phyloP scores from a whole-genome alignment of 2,797 vertebrate species.

The Antennarius maculatus region DNA sequence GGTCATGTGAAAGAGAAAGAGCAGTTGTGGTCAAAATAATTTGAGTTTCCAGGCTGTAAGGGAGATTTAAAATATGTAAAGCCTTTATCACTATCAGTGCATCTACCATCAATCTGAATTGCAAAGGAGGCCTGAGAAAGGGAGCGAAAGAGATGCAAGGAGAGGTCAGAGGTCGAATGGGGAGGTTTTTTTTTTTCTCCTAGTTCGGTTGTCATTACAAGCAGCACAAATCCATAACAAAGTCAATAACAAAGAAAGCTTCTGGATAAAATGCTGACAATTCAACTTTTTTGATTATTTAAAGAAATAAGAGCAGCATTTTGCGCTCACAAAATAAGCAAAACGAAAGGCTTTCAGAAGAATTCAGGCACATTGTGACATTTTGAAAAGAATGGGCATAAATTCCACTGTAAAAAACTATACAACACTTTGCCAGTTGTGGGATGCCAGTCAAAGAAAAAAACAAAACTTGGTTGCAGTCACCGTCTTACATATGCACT shows the following conservation, averaged over 20 bases:
- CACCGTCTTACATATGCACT: constrained; percentile 29
- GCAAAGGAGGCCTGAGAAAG: constrained; percentile 52
- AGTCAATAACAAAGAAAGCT: constrained; percentile 25
- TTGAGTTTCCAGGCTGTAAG: constrained; percentile 47
- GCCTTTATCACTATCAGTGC: constrained; percentile 21
- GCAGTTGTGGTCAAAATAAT: constrained; percentile 49
- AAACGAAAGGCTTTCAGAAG: constrained; percentile 57
- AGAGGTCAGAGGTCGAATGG: constrained; percentile 53
- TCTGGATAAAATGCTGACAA: constrained; percentile 27
- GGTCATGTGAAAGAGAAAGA: constrained; percentile 54
- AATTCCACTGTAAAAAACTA: constrained; percentile 58
- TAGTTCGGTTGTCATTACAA: constrained; percentile 49
- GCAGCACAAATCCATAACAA: constrained; percentile 42
- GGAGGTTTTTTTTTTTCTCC: constrained; percentile 37
- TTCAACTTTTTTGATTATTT: constrained; percentile 41
- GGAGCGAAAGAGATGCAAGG: constrained; percentile 32
- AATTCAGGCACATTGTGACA: constrained; percentile 83
- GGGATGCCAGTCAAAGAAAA: constrained; percentile 32
- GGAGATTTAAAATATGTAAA: constrained; percentile 36
- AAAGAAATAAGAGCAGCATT: constrained; percentile 17
- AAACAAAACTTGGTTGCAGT: constrained; percentile 17
- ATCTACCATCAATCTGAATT: constrained; percentile 33
- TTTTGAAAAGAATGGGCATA: constrained; percentile 73
- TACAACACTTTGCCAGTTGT: constrained; percentile 51
- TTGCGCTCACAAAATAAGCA: constrained; percentile 30